Percentiles rank a stretch among this genome's conserved stretches.
Conservation (phyloP, 2,888 invertebrate genomes). For the Tinea trinotella region DNA sequence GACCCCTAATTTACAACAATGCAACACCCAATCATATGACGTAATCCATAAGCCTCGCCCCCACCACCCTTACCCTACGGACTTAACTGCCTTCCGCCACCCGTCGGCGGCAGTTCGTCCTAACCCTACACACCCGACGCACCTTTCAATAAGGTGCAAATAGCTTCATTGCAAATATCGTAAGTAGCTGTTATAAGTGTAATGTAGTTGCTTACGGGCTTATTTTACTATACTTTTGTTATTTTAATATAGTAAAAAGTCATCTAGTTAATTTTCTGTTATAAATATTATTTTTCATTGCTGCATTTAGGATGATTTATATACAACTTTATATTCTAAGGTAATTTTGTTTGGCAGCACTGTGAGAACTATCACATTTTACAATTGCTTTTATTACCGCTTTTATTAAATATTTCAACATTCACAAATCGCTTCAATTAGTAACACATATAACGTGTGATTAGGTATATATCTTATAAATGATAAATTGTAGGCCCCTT, state of each 20-base stretch:
- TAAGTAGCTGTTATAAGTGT: too few relatives aligned
- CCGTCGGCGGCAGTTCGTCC: background rate
- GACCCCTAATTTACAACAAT: background rate
- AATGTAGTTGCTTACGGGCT: too few relatives aligned
- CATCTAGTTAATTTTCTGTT: too few relatives aligned
- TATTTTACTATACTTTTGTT: too few relatives aligned
- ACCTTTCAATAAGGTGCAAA: too few relatives aligned
- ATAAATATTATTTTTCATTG: background rate
- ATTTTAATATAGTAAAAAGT: too few relatives aligned
- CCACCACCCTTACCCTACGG: background rate
- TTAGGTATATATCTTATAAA: too few relatives aligned
- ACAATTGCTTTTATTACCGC: background rate
- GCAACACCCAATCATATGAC: constrained; percentile 1
- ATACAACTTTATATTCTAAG: constrained; percentile 83
- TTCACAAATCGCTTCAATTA: background rate
- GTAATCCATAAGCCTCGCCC: background rate
- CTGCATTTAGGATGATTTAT: constrained; percentile 80
- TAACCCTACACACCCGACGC: background rate
- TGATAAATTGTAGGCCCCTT: too few relatives aligned
- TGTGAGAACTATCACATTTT: background rate
- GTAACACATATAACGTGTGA: background rate
- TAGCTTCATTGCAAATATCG: too few relatives aligned
- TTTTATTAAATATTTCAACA: background rate
- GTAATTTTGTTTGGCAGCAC: constrained; percentile 59
- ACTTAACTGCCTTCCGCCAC: background rate